These are phyloP conservation scores for Sebastes itinus DNA, from an alignment of 2,797 vertebrate species.

Conservation along the genomic window DNA sequence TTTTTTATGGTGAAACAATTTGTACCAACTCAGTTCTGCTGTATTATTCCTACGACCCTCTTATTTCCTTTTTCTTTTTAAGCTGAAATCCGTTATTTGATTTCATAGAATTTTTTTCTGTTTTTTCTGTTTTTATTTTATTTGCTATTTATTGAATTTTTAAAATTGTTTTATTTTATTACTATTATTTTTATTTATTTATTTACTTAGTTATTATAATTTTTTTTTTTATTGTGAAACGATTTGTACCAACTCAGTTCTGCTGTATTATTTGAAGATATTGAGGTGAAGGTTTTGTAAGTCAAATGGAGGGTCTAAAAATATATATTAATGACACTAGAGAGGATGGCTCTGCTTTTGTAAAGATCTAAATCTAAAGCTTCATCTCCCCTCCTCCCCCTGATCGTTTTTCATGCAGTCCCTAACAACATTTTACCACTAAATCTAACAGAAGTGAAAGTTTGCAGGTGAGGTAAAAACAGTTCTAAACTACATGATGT, in stretches of 20 bases:
- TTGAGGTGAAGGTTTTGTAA: not conserved
- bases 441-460: not conserved
- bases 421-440: not conserved
- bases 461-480: not conserved
- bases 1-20: not conserved
- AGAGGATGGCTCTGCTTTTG: not conserved
- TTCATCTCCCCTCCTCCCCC: not conserved
- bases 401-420: not conserved
- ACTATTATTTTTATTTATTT: too few relatives aligned
- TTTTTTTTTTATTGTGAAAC: not conserved
- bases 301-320: not conserved
- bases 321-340: not conserved
- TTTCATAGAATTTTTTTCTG: too few relatives aligned
- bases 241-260: not conserved
- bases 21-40: not conserved
- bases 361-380: not conserved
- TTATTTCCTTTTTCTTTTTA: too few relatives aligned
- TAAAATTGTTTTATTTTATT: too few relatives aligned
- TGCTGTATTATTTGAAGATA: not conserved
- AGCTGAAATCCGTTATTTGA: too few relatives aligned
- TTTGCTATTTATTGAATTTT: too few relatives aligned
- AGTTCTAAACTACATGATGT: not conserved
- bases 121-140: too few relatives aligned
- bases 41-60: not conserved
- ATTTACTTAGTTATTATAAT: too few relatives aligned